Evolutionary conservation across 2,113 vertebrate species (phyloP), one percentile per base, ranked within the genome.

Genomic region (Spea bombifrons): DNA sequence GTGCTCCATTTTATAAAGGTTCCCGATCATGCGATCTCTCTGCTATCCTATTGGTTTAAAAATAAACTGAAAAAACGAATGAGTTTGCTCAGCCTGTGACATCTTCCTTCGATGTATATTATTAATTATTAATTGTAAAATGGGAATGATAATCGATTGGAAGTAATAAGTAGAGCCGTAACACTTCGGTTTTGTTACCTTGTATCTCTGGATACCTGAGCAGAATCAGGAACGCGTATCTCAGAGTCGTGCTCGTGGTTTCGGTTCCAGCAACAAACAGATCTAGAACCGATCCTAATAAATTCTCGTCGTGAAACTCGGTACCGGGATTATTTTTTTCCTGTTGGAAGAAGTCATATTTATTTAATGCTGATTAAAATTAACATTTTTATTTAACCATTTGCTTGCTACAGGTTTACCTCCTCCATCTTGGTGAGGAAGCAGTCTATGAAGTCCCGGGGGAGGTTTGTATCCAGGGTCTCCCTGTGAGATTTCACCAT

Each of bases 381-480:
- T 10, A 45, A 49, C 5, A 44, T 48, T 12, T 10, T 71, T 8
- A 30, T 61, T 61, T 5, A 61, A 61, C 15, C 7, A 7, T 61
- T 61, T 7, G 4, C 7, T 61, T 5, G 13, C 15, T 61, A n/a
- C 45, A 75, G 15, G 43, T n/a, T 30, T 83, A 90, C 89, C 87
- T 87, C 88, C 53, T 90, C 83, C 0, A 78, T 83, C 73, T 82
- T 87, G 3, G 81, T 10, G 59, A 90, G 82, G 83, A 88, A 90
- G 44, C 76, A 85, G 79, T 90, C 88, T 0, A 90, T 88, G 73
- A 86, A 90, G 81, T 89, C 87, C 5, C 80, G 75, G 7, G 90
- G 87, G 8, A 82, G 82, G 75, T n/a, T 84, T 50, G 84, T 81
- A 59, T 90, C 89, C 86, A 88, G 73, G 0, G 74, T 84, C 30